Evolutionary conservation across 2,113 vertebrate species (phyloP), one percentile per base, ranked within the genome.

Genomic region (Gymnorhina tibicen): DNA sequence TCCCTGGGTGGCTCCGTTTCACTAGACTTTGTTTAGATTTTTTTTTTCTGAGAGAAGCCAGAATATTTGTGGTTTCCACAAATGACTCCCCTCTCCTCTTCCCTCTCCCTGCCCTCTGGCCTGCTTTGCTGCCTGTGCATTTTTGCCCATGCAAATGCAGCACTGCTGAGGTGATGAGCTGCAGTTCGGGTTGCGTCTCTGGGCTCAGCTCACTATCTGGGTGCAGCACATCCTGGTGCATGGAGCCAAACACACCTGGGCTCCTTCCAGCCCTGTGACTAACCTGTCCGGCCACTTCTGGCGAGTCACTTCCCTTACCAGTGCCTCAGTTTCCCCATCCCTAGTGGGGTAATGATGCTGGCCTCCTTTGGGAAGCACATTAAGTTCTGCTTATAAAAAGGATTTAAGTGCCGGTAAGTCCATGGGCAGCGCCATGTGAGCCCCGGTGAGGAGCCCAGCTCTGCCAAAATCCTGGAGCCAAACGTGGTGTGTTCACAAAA

Each of bases 251-350:
- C 73, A 78, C 69, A 87, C 60, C 69, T 73, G 93, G 75, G 67
- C 75, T 89, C 50, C 68, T 91, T 92, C 93, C 93, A 96, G 76
- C 75, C 79, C 75, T 64, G 79, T 33, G 75, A 88, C 70, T 58
- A 97, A 94, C 95, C 86, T 83, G 96, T 85, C 83, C 3, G 0
- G 64, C 93, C 76, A 21, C 93, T 96, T 96, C 26, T 39, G 62
- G 82, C 24, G 2, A 95, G 68, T 94, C 76, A 69, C 76, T 92
- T 95, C 96, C 80, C 89, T 86, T 3, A 10, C 72, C 44, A 8
- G 53, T 90, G 92, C 95, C 95, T 97, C 95, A 62, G 95, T 97
- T 97, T 96, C 89, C 85, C 93, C 93, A 87, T 75, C 93, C 8
- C 62, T 66, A 44, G 70, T 58, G 78, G 91, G 49, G 80, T 74